Base-by-base conservation (phyloP, 2,797 vertebrate genomes). In the Phataginus tetradactyla region DNA sequence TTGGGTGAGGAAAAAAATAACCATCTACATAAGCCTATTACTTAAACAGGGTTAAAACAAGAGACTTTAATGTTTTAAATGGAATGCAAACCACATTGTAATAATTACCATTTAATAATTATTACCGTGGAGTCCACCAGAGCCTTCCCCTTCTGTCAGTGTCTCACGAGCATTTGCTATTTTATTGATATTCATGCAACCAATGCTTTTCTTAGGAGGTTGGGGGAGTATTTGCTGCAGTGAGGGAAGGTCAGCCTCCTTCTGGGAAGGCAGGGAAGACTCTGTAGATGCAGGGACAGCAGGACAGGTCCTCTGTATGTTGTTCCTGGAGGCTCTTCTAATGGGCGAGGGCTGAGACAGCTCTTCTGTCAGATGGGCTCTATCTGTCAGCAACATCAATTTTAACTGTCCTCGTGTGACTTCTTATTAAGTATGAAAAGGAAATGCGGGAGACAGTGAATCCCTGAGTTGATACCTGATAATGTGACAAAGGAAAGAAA, bases 91-190 rank as follows among this genome's bases (percentile, higher is more conserved):
- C 23, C 39, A 10, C 8, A 10, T 32, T 68, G 51, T 77, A 93
- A 9, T 61, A 61, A 57, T 49, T 7, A 23, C 37, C 34, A 37
- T 6, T 68, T 25, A 90, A n/a, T 5, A 32, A 29, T 25, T 18
- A 64, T 53, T 45, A 45, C 45, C 55, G 59, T 42, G 21, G 45
- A 49, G 55, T 37, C 45, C 37, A 63, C 7, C 1, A 61, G 51
- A 49, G 32, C 5, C 17, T 34, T 21, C 34, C 68, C 45, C 0
- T 7, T 0, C 4, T 0, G 9, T 42, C 12, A 7, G 18, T 5
- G 37, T 72, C 90, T 42, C 20, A 3, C 0, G 55, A 39, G 34
- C 0, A 0, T 15, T 23, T 68, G 74, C 45, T 32, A 4, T 27
- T 53, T 51, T 27, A 37, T 64, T 6, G 1, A 39, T 4, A 12